Evolutionary conservation across 2,888 invertebrate species (phyloP).

Genomic region (Rhyacophila evoluta): DNA sequence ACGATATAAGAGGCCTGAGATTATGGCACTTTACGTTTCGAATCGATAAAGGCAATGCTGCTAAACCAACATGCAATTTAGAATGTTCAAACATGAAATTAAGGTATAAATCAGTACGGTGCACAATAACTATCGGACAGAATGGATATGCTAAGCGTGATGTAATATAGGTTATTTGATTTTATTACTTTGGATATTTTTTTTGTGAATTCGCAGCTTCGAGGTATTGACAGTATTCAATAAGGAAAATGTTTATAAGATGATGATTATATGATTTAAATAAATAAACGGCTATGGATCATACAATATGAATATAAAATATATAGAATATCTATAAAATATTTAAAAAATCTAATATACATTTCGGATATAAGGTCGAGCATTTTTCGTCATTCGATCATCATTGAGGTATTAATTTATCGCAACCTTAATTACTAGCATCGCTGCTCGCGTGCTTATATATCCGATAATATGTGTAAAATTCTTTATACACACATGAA

Average conservation of each 20-base stretch:
- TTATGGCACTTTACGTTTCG: conserved; percentile 30
- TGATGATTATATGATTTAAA: neutral
- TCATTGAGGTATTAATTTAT: no score
- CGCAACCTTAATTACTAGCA: no score
- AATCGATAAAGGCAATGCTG: conserved; percentile 41
- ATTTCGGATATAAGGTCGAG: no score
- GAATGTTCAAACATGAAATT: conserved; percentile 53
- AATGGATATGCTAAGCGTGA: conserved; percentile 18
- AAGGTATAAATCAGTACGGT: conserved; percentile 53
- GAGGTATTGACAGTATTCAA: conserved; percentile 8
- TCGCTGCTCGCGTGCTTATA: no score
- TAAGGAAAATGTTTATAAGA: neutral
- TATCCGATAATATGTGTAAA: no score
- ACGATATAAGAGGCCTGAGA: conserved; percentile 10
- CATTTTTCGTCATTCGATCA: no score
- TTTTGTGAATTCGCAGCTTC: neutral
- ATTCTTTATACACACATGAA: no score
- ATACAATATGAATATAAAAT: no score
- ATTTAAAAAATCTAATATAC: no score
- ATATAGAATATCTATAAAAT: no score
- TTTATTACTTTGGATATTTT: conserved; percentile 4
- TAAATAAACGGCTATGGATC: neutral
- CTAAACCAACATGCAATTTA: conserved; percentile 55
- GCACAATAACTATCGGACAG: neutral
- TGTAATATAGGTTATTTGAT: conserved; percentile 23